phyloP scores from a whole-genome alignment of 2,113 vertebrate genomes.

The Bos javanicus region DNA sequence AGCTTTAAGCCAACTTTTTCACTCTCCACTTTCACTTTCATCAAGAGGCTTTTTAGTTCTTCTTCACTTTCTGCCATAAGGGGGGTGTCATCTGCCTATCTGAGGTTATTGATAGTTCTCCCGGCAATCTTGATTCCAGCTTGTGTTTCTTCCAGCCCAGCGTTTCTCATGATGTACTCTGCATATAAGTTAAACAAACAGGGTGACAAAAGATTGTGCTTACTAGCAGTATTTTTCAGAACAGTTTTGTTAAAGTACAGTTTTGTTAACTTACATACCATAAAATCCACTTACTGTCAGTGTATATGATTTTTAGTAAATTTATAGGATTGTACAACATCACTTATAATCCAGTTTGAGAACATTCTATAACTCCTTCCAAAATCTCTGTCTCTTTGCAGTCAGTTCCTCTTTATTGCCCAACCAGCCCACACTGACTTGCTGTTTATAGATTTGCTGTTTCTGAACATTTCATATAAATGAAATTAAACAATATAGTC shows the following conservation, averaged over 20 bases:
- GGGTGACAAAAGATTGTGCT: not conserved
- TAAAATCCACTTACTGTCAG: not conserved
- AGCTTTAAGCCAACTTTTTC: too few relatives aligned
- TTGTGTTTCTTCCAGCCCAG: too few relatives aligned
- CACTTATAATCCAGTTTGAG: not conserved
- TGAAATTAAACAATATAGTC: not conserved
- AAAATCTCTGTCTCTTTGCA: not conserved
- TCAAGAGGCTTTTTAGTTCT: too few relatives aligned
- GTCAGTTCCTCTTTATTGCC: not conserved
- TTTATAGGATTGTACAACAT: not conserved
- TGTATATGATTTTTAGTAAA: not conserved
- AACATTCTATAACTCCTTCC: not conserved
- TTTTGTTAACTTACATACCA: not conserved
- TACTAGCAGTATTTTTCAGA: not conserved
- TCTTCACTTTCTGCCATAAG: too few relatives aligned
- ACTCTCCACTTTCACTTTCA: too few relatives aligned
- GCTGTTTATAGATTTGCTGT: not conserved
- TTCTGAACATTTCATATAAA: not conserved
- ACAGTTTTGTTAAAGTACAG: not conserved
- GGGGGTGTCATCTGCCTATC: too few relatives aligned
- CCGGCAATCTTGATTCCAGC: too few relatives aligned
- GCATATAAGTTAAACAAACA: too few relatives aligned
- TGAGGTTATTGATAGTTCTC: too few relatives aligned
- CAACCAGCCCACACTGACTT: not conserved
- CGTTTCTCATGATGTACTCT: too few relatives aligned